Evolutionary conservation across 2,888 invertebrate species (phyloP).

Genomic region (Leptopilina drosophilae): DNA sequence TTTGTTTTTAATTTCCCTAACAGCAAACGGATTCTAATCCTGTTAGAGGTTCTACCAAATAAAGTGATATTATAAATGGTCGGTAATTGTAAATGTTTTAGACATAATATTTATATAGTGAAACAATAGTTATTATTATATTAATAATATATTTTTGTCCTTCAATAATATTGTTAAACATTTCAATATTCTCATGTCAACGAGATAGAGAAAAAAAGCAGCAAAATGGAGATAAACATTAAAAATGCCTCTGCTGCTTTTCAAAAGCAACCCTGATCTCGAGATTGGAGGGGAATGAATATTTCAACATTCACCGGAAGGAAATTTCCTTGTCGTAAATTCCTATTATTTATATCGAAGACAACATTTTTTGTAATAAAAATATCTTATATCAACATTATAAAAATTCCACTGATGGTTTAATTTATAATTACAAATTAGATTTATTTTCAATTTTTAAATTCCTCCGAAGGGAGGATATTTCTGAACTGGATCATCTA

Average conservation of each 20-base stretch:
- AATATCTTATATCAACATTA: too few species aligned
- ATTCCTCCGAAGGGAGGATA: too few species aligned
- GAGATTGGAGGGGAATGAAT: background rate
- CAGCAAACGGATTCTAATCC: too few species aligned
- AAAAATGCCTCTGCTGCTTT: slow-evolving; percentile 8
- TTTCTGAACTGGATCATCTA: too few species aligned
- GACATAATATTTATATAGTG: background rate
- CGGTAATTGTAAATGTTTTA: background rate
- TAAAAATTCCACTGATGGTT: too few species aligned
- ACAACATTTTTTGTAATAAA: background rate
- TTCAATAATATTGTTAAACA: too few species aligned
- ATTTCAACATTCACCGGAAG: too few species aligned
- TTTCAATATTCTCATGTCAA: background rate
- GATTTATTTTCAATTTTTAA: too few species aligned
- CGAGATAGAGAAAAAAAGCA: too few species aligned
- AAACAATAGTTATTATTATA: background rate
- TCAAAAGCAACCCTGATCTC: slow-evolving; percentile 8
- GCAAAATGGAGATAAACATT: background rate
- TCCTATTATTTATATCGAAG: background rate
- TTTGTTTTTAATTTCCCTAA: background rate
- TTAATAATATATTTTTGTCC: too few species aligned
- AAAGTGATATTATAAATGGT: background rate
- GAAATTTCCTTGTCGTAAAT: background rate
- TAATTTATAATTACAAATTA: too few species aligned
- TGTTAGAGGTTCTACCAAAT: background rate